Conservation (phyloP, 2,888 invertebrate genomes). For the Cylloceria caligata region DNA sequence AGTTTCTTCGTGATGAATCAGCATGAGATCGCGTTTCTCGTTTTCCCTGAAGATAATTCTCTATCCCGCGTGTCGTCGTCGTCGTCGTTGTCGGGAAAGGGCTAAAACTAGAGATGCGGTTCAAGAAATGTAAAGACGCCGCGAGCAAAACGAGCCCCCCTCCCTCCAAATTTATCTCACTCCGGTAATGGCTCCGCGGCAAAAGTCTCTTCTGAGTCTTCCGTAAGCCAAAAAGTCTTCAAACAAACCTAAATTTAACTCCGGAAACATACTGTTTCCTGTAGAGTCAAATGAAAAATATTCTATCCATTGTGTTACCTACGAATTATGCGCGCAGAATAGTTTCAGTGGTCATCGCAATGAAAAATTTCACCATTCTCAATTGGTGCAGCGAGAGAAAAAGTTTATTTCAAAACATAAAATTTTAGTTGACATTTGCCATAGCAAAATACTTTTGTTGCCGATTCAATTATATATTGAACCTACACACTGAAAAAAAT, state of each 20-base stretch:
- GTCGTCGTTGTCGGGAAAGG: constrained; percentile 14
- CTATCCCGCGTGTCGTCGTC: constrained; percentile 44
- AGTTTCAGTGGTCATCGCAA: not conserved
- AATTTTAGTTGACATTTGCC: not conserved
- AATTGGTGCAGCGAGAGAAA: not conserved
- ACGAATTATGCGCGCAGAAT: not conserved
- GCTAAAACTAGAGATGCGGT: constrained; percentile 22
- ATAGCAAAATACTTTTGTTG: not conserved
- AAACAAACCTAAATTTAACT: constrained; percentile 52
- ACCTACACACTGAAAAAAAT: no score
- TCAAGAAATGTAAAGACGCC: constrained; percentile 55
- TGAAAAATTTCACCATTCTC: not conserved
- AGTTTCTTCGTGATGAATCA: constrained; percentile 60
- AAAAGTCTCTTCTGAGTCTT: constrained; percentile 40
- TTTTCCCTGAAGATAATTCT: constrained; percentile 53
- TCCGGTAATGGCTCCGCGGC: constrained; percentile 55
- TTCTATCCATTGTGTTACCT: not conserved
- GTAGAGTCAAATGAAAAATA: constrained; percentile 51
- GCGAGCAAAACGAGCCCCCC: constrained; percentile 47
- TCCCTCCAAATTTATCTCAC: constrained; percentile 55
- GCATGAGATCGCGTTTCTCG: constrained; percentile 27
- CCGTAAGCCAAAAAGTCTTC: constrained; percentile 47
- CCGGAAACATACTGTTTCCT: no score
- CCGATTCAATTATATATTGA: not conserved
- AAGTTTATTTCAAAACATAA: not conserved